Evolutionary conservation across 1,140 invertebrate species (phyloP).

Genomic region (Pristionchus pacificus): DNA sequence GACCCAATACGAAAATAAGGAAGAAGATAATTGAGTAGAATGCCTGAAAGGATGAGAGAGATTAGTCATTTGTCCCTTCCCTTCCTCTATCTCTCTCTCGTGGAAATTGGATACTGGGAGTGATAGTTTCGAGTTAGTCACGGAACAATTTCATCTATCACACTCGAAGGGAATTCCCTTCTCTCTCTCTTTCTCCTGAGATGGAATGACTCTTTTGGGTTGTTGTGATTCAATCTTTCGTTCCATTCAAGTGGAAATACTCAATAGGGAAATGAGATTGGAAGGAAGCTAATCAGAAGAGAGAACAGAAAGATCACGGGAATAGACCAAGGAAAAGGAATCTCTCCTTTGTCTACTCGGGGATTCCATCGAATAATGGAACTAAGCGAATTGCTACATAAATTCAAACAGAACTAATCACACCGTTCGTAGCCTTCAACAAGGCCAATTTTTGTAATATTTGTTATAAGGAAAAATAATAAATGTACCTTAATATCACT

Average conservation of each 20-base stretch:
- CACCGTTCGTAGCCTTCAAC: neutral
- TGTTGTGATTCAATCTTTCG: too few relatives aligned
- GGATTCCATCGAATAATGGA: too few relatives aligned
- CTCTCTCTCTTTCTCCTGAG: too few relatives aligned
- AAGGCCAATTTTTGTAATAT: neutral
- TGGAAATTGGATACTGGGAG: too few relatives aligned
- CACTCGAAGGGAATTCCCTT: too few relatives aligned
- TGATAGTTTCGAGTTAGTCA: neutral
- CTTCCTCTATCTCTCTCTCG: neutral
- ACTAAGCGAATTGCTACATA: neutral
- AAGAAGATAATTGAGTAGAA: constrained; percentile 48
- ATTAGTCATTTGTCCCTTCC: neutral
- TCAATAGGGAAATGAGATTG: too few relatives aligned
- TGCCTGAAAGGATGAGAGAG: constrained; percentile 37
- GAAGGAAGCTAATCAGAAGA: too few relatives aligned
- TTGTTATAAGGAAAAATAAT: neutral
- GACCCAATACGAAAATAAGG: constrained; percentile 51
- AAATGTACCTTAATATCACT: neutral
- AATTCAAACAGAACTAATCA: neutral
- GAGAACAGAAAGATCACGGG: too few relatives aligned
- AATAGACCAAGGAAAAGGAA: too few relatives aligned
- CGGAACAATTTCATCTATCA: neutral
- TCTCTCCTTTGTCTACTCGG: too few relatives aligned
- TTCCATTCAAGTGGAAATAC: too few relatives aligned
- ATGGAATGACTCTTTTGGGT: too few relatives aligned